These are phyloP conservation scores for Liparis tanakae DNA, from an alignment of 2,797 vertebrate genomes.

Conservation along the genomic window DNA sequence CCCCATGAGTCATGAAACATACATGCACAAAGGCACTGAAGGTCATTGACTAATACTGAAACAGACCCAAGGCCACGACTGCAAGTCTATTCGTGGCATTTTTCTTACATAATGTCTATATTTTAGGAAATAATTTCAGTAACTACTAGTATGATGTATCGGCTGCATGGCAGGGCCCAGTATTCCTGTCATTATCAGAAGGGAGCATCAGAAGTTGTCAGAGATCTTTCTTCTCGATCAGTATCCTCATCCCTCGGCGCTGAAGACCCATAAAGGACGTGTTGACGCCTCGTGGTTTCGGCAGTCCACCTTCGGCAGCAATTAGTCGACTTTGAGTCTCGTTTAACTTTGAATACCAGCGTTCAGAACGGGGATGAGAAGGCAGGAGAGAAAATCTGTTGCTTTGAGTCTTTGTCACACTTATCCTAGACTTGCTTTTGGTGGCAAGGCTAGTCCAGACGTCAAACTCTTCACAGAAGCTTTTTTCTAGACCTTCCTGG, in stretches of 20 bases:
- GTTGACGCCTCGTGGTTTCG: slow-evolving; percentile 6
- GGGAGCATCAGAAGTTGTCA: not conserved
- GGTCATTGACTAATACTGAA: not conserved
- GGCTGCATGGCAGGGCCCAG: not conserved
- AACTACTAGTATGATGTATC: not conserved
- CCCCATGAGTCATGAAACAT: slow-evolving; percentile 1
- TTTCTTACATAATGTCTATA: not conserved
- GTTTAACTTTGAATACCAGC: slow-evolving; percentile 23
- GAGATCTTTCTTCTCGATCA: slow-evolving; percentile 25
- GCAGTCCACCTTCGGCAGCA: not conserved
- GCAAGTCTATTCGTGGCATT: not conserved
- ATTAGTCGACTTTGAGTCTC: slow-evolving; percentile 17
- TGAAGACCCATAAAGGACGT: not conserved
- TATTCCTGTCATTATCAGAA: not conserved
- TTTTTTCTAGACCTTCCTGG: not conserved
- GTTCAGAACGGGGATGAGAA: slow-evolving; percentile 21
- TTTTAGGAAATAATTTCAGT: not conserved
- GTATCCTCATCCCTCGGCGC: not conserved
- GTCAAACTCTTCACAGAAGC: not conserved
- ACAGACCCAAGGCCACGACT: not conserved
- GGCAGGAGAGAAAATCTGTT: not conserved
- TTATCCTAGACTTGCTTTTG: too few species aligned
- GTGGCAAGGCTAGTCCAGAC: not conserved
- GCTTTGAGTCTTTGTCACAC: too few species aligned
- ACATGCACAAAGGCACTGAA: not conserved